phyloP scores from a whole-genome alignment of 2,888 invertebrate species.

The Strigamia maritima region DNA sequence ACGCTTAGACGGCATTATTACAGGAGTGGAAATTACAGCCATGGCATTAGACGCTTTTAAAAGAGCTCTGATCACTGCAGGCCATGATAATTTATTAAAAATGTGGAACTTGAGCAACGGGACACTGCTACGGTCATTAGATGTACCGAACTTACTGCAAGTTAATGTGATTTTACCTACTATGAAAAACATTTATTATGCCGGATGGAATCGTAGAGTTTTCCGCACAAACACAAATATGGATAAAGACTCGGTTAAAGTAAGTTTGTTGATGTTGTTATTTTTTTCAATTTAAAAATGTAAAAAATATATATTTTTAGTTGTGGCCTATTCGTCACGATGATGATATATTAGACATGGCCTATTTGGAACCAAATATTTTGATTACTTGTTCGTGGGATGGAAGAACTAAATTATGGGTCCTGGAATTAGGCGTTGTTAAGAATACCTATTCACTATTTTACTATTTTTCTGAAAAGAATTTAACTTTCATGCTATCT shows the following conservation, averaged over 20 bases:
- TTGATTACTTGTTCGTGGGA: neutral
- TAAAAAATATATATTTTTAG: neutral
- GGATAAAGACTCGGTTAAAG: neutral
- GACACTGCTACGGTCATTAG: neutral
- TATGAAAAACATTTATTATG: neutral
- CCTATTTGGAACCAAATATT: neutral
- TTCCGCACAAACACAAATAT: neutral
- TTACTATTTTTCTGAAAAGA: neutral
- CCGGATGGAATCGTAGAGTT: neutral
- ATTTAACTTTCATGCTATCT: neutral
- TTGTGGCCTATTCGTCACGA: neutral
- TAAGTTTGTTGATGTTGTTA: neutral
- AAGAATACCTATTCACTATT: neutral
- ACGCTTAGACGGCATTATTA: neutral
- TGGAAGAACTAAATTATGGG: neutral
- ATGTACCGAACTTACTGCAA: neutral
- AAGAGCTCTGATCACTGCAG: neutral
- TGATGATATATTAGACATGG: neutral
- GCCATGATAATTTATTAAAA: neutral
- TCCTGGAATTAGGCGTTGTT: neutral
- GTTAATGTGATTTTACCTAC: neutral
- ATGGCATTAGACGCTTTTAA: neutral
- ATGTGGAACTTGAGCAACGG: conserved; percentile 35
- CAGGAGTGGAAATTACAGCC: conserved; percentile 19
- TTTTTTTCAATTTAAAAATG: neutral